Evolutionary conservation across 2,113 vertebrate species (phyloP).

Genomic region (Myiozetetes cayanensis): DNA sequence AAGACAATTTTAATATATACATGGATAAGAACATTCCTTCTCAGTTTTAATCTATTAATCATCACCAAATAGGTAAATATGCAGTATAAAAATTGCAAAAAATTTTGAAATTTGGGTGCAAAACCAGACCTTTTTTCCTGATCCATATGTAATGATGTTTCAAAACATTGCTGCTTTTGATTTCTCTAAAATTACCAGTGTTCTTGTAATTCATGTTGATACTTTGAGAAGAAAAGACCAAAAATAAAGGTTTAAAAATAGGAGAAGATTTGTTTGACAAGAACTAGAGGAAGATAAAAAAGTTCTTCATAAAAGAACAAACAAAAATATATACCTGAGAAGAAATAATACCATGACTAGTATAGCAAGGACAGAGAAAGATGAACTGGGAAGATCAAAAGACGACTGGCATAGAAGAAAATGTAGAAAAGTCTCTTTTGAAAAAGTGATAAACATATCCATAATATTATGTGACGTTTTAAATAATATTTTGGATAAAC

Average conservation of each 20-base stretch:
- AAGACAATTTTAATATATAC: neutral
- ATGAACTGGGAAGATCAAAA: neutral
- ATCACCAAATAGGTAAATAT: neutral
- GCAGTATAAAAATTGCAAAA: neutral
- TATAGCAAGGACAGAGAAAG: neutral
- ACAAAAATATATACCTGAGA: neutral
- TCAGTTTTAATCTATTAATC: neutral
- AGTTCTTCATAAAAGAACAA: neutral
- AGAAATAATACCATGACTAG: neutral
- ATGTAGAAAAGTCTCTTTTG: neutral
- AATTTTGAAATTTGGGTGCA: neutral
- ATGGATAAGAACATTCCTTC: neutral
- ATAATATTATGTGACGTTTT: neutral
- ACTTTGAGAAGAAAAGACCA: neutral
- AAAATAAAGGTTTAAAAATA: neutral
- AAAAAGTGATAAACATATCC: neutral
- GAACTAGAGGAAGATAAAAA: neutral
- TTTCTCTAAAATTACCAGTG: neutral
- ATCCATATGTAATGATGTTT: neutral
- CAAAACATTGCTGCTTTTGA: neutral
- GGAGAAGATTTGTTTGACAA: neutral
- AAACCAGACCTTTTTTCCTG: neutral
- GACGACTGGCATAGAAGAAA: neutral
- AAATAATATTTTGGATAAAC: neutral
- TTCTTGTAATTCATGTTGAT: neutral